Conservation (phyloP, 2,113 vertebrate genomes). For the Larimichthys crocea region DNA sequence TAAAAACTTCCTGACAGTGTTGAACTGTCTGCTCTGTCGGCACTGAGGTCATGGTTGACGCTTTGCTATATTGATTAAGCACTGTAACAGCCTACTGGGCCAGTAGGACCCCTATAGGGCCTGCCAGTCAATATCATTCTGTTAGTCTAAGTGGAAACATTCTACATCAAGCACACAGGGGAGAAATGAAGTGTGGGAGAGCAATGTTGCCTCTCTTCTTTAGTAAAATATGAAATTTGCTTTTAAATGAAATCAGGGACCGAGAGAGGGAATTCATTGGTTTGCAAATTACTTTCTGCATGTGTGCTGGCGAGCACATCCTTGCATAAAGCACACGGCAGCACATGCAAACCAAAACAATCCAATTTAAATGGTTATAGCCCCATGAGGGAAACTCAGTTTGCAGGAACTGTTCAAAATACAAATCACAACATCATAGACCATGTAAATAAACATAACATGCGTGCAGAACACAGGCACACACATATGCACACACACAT, state of each 20-base stretch:
- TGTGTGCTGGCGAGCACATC: not conserved
- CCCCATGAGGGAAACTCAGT: constrained; percentile 18
- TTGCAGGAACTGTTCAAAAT: constrained; percentile 18
- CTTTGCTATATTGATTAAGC: constrained; percentile 54
- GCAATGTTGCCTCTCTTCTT: constrained; percentile 28
- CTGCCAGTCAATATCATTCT: constrained; percentile 48
- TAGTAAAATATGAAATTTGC: constrained; percentile 33
- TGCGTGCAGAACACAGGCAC: not conserved
- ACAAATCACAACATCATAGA: constrained; percentile 27
- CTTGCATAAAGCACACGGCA: not conserved
- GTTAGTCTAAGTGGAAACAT: constrained; percentile 47
- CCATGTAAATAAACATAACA: constrained; percentile 4
- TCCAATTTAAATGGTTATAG: constrained; percentile 35
- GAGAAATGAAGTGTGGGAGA: constrained; percentile 33
- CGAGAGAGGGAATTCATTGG: constrained; percentile 24
- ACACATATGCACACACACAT: not conserved
- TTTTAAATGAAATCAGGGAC: constrained; percentile 48
- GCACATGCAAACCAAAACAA: constrained; percentile 1
- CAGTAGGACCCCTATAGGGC: constrained; percentile 31
- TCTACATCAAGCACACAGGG: constrained; percentile 21
- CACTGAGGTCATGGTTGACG: constrained; percentile 47
- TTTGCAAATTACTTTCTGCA: constrained; percentile 52
- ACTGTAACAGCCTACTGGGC: constrained; percentile 40
- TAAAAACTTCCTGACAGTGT: not conserved
- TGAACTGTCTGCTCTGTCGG: constrained; percentile 18